Base-by-base conservation (phyloP, 1,140 invertebrate genomes). In the Temnothorax nylanderi region DNA sequence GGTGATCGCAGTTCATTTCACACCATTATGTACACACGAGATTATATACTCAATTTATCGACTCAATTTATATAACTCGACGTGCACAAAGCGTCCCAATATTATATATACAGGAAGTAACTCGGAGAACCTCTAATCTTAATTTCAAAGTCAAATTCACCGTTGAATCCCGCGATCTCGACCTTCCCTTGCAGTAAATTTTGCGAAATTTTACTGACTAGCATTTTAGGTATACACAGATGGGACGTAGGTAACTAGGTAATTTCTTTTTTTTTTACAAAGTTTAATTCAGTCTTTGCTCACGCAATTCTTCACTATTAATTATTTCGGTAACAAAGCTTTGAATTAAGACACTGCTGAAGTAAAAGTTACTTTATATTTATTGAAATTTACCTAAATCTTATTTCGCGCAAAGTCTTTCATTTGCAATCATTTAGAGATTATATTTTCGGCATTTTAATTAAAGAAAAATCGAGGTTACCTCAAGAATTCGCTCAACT, bases 41-140 rank as follows among this genome's bases (percentile, higher is more conserved):
- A 65, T 80, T 80, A 80, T 67, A 47, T 47, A 54, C 11, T 69
- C 64, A 41, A 69, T 81, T 81, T 56, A 80, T 67, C 62, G 62
- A 54, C 11, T 69, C 64, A 41, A 69, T 81, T 81, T 56, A 81
- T 71, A 69, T 56, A 81, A 81, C 64, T 37, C 62, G 47, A n/a
- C 21, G 47, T 81, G 32, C 37, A 71, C 16, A 69, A 81, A 54
- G 47, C 21, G 16, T 2, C 2, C 2, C n/a, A 32, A 11, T 69
- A 71, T 65, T n/a, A 80, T 80, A 80, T 37, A 37, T 37, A 8
- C 51, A 26, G 13, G 16, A 44, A 67, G 11, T 60, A 58, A 0
- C 47, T 34, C 32, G 7, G 4, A 37, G 26, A 78, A 13, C 3
- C 2, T 65, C 41, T 51, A 37, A 49, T 37, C n/a, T 54, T 69